A percentile compares a stretch with the other conserved stretches of the same genome.
Evolutionary conservation across 2,888 invertebrate species (phyloP).

Genomic region (Gonocerus acuteangulatus): DNA sequence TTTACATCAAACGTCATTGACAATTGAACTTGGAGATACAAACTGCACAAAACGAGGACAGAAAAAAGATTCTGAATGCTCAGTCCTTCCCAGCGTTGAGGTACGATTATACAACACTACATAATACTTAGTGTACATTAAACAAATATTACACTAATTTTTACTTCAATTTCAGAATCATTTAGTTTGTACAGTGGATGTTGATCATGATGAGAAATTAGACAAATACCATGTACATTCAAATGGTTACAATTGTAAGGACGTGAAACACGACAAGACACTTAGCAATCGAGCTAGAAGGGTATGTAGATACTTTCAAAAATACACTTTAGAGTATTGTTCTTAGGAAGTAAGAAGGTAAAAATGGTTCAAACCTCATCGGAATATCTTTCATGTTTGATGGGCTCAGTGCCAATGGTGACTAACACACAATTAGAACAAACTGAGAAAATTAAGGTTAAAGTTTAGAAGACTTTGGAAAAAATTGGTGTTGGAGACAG

Average conservation of each 20-base stretch:
- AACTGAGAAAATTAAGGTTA: too few relatives aligned
- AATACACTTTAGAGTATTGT: too few relatives aligned
- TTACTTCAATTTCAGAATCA: constrained; percentile 6
- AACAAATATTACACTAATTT: too few relatives aligned
- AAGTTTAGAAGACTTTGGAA: too few relatives aligned
- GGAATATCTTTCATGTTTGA: too few relatives aligned
- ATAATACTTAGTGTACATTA: too few relatives aligned
- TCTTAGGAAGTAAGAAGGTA: too few relatives aligned
- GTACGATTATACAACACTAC: too few relatives aligned
- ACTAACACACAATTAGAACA: too few relatives aligned
- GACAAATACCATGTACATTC: neutral
- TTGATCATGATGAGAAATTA: neutral
- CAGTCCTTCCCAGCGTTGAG: constrained; percentile 5
- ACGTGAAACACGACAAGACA: neutral
- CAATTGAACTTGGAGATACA: constrained; percentile 45
- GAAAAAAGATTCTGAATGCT: constrained; percentile 9
- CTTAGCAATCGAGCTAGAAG: constrained; percentile 12
- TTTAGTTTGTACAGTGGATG: constrained; percentile 11
- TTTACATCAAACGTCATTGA: constrained; percentile 44
- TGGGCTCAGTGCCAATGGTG: too few relatives aligned
- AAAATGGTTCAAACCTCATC: too few relatives aligned
- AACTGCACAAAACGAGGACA: constrained; percentile 41
- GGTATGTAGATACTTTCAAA: constrained; percentile 7
- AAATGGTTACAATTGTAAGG: constrained; percentile 3
- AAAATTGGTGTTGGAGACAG: too few relatives aligned